These are phyloP conservation scores for Limnothrissa miodon DNA, from an alignment of 2,113 vertebrate genomes.

Conservation along the genomic window DNA sequence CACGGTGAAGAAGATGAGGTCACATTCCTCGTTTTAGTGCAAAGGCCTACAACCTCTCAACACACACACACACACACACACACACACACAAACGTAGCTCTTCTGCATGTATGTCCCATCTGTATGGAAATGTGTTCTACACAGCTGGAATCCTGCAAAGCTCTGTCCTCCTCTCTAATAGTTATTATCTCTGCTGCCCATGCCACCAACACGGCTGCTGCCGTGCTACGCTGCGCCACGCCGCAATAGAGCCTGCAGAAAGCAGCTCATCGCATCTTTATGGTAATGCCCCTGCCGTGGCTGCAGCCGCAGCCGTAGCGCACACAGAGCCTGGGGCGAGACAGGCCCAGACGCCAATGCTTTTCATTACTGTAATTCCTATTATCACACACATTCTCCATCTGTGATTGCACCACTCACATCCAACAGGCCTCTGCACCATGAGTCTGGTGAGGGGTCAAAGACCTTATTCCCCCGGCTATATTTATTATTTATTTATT, in stretches of 20 bases:
- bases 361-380: conserved; percentile 80
- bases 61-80: not conserved
- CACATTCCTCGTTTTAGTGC: conserved; percentile 70
- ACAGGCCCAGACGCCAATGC: conserved; percentile 66
- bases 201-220: not conserved
- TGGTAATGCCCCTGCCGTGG: conserved; percentile 71
- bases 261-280: conserved; percentile 94
- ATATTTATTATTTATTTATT: not conserved
- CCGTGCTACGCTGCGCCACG: conserved; percentile 58
- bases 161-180: conserved; percentile 98
- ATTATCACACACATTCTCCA: conserved; percentile 76
- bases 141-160: conserved; percentile 95
- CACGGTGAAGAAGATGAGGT: conserved; percentile 48
- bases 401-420: conserved; percentile 62
- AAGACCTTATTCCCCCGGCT: not conserved
- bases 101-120: conserved; percentile 91
- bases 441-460: not conserved
- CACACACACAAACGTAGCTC: conserved; percentile 33
- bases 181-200: conserved; percentile 96
- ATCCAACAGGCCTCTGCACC: not conserved
- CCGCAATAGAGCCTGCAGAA: conserved; percentile 79
- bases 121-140: conserved; percentile 97
- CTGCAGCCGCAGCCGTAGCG: conserved; percentile 47
- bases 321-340: conserved; percentile 64
- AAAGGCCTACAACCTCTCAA: conserved; percentile 44